phyloP scores from a whole-genome alignment of 2,888 invertebrate genomes.

The Eudemis profundana region DNA sequence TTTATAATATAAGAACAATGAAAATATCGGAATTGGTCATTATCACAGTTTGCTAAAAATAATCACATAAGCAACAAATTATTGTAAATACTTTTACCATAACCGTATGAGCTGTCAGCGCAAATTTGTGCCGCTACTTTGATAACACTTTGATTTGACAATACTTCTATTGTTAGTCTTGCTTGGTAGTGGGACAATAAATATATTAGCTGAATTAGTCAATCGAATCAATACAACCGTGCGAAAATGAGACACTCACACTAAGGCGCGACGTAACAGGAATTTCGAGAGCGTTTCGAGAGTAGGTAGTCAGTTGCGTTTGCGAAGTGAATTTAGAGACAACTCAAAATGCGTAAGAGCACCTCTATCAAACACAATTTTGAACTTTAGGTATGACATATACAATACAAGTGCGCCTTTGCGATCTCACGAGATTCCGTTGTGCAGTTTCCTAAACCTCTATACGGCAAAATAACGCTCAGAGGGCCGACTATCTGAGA shows the following conservation, averaged over 20 bases:
- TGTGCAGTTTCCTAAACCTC: slow-evolving; percentile 68
- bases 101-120: not conserved
- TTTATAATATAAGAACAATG: not conserved
- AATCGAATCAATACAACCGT: too few species aligned
- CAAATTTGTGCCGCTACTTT: too few species aligned
- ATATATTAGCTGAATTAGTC: too few species aligned
- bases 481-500: slow-evolving; percentile 85
- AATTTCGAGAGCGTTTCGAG: too few species aligned
- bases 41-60: slow-evolving; percentile 19
- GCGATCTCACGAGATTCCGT: slow-evolving; percentile 46
- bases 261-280: too few species aligned
- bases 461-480: slow-evolving; percentile 76
- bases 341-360: not conserved
- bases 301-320: too few species aligned
- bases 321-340: not conserved
- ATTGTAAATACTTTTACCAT: not conserved
- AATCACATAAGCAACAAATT: not conserved
- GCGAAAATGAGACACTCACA: too few species aligned
- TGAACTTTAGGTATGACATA: slow-evolving; percentile 63
- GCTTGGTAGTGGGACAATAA: too few species aligned
- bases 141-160: too few species aligned
- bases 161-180: too few species aligned
- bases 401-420: slow-evolving; percentile 64
- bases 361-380: slow-evolving; percentile 51
- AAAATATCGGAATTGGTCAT: slow-evolving; percentile 18